Conservation (phyloP, 37 sponge, comb jelly and placozoan species). For the Beroe forskalii region DNA sequence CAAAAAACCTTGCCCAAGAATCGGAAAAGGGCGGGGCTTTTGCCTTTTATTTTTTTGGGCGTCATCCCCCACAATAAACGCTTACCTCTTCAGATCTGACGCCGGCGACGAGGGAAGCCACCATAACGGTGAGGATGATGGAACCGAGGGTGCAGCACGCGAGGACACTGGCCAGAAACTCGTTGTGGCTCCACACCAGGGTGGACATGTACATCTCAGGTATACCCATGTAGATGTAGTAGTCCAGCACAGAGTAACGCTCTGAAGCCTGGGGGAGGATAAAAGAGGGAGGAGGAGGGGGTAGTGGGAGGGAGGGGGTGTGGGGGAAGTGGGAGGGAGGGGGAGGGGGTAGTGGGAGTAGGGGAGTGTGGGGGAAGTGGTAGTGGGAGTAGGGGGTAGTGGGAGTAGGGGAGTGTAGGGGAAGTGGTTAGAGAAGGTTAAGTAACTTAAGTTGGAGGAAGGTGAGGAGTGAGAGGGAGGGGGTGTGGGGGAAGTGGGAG, state of each 20-base stretch:
- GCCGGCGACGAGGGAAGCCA: neutral
- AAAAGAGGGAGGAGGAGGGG: neutral
- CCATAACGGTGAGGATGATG: slow-evolving; percentile 31
- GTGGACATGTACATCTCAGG: slow-evolving; percentile 42
- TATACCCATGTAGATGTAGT: slow-evolving; percentile 6
- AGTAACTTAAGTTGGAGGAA: neutral
- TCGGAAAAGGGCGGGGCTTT: too few species aligned
- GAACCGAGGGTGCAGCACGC: neutral
- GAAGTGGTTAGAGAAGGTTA: neutral
- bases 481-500: too few species aligned
- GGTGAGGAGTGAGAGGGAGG: neutral
- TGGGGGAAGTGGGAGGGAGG: neutral
- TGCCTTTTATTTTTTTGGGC: too few species aligned
- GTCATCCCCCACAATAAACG: too few species aligned
- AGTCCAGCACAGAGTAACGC: neutral
- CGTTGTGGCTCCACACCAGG: slow-evolving; percentile 47
- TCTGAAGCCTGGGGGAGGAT: neutral
- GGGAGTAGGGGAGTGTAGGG: neutral
- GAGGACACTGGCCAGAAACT: slow-evolving; percentile 30
- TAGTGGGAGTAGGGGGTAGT: neutral
- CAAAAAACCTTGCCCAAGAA: too few species aligned
- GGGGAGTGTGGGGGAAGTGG: neutral
- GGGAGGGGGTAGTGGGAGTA: neutral
- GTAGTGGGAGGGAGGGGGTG: neutral
- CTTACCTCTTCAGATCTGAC: neutral